Percentiles rank a stretch among this genome's conserved stretches.
phyloP scores from a whole-genome alignment of 2,113 vertebrate genomes.

The Chaetodon auriga region DNA sequence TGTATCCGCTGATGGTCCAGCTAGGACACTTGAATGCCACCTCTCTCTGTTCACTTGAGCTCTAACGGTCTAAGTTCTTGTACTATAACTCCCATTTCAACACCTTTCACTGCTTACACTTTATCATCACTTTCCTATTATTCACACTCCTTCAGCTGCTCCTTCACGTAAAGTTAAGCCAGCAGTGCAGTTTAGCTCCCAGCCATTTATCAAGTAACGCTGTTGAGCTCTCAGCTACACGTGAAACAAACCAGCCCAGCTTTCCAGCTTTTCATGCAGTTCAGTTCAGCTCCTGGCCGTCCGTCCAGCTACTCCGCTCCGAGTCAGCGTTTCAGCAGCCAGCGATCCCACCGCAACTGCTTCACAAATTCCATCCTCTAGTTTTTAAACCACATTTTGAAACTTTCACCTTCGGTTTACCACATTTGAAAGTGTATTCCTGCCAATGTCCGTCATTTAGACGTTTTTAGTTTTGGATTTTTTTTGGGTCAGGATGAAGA shows the following conservation, averaged over 20 bases:
- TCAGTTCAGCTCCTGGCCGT: neutral
- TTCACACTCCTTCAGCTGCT: neutral
- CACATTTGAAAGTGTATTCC: constrained; percentile 27
- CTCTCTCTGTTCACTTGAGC: neutral
- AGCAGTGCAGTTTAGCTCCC: neutral
- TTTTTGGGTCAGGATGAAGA: neutral
- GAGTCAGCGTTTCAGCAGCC: neutral
- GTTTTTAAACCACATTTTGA: constrained; percentile 30
- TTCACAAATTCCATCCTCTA: neutral
- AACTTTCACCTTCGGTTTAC: constrained; percentile 46
- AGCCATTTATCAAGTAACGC: neutral
- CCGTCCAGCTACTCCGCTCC: neutral
- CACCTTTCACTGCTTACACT: neutral
- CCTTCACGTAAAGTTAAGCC: neutral
- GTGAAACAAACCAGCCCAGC: neutral
- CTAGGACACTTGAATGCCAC: neutral
- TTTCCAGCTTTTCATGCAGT: neutral
- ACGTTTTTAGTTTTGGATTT: neutral
- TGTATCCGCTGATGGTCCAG: neutral
- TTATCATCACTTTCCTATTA: neutral
- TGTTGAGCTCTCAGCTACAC: neutral
- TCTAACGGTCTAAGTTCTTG: neutral
- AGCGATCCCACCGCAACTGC: neutral
- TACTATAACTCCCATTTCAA: neutral
- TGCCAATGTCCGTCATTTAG: constrained; percentile 11